These are phyloP conservation scores for Apodemus sylvaticus DNA, from an alignment of 2,113 vertebrate species.

Conservation along the genomic window DNA sequence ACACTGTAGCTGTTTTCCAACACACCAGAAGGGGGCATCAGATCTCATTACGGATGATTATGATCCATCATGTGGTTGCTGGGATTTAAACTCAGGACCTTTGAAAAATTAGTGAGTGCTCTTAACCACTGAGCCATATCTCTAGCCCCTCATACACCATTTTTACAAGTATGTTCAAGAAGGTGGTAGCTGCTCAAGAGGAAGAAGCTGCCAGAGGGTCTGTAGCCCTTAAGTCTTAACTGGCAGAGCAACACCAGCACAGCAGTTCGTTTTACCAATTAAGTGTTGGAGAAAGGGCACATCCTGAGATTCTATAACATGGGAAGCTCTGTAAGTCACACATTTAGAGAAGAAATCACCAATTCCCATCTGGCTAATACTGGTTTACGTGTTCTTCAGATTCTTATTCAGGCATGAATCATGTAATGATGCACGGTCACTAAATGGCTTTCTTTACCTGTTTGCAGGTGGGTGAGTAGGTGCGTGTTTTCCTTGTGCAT, in stretches of 20 bases:
- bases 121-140: too few species aligned
- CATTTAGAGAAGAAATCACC: neutral
- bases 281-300: neutral
- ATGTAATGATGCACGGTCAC: rapidly evolving
- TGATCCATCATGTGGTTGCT: too few species aligned
- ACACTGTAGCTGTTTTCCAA: too few species aligned
- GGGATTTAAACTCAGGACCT: too few species aligned
- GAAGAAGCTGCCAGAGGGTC: too few species aligned
- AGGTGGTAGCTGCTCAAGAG: neutral
- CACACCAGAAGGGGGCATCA: too few species aligned
- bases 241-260: neutral
- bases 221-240: neutral
- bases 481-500: neutral
- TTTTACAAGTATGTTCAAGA: neutral
- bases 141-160: too few species aligned
- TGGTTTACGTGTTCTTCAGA: neutral
- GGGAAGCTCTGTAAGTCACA: neutral
- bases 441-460: too few species aligned
- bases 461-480: neutral
- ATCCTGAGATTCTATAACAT: neutral
- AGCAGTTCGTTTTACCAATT: too few species aligned
- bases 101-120: too few species aligned
- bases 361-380: too few species aligned
- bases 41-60: too few species aligned
- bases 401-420: neutral